These are phyloP conservation scores for Macrotis lagotis DNA, from an alignment of 2,113 vertebrate species.

Conservation along the genomic window DNA sequence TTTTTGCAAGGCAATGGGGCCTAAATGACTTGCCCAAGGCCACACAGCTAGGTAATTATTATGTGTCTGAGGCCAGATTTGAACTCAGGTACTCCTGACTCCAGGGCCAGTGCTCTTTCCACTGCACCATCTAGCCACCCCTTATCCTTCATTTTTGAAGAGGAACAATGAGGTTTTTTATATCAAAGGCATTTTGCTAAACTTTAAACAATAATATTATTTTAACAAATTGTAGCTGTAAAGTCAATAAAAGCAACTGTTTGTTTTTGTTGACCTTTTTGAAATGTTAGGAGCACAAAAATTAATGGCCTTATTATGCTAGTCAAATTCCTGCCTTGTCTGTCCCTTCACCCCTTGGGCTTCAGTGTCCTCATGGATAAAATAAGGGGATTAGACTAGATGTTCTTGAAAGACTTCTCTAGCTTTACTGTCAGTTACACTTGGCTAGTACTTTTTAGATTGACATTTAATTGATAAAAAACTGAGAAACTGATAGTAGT, in stretches of 20 bases:
- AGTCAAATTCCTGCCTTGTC: neutral
- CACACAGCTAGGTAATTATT: too few species aligned
- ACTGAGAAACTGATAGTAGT: neutral
- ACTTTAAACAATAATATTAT: conserved; percentile 18
- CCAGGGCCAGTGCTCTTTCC: too few species aligned
- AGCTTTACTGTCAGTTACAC: neutral
- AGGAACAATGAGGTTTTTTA: conserved; percentile 20
- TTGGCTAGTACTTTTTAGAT: neutral
- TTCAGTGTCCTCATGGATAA: too few species aligned
- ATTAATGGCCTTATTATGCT: neutral
- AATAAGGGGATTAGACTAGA: neutral
- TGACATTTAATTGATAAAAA: neutral
- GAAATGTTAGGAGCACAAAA: neutral
- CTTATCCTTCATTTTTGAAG: too few species aligned
- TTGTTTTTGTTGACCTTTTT: neutral
- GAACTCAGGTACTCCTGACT: too few species aligned
- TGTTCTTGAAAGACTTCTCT: neutral
- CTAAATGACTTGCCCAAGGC: too few species aligned
- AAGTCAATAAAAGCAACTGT: neutral
- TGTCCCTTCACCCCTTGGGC: neutral
- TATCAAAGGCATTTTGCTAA: conserved; percentile 18
- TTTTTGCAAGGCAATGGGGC: too few species aligned
- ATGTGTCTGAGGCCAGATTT: too few species aligned
- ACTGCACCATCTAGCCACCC: too few species aligned
- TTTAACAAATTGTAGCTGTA: neutral